Percentiles rank a stretch among this genome's conserved stretches.
Conservation (phyloP, 2,888 invertebrate genomes). For the Tetramorium bicarinatum region DNA sequence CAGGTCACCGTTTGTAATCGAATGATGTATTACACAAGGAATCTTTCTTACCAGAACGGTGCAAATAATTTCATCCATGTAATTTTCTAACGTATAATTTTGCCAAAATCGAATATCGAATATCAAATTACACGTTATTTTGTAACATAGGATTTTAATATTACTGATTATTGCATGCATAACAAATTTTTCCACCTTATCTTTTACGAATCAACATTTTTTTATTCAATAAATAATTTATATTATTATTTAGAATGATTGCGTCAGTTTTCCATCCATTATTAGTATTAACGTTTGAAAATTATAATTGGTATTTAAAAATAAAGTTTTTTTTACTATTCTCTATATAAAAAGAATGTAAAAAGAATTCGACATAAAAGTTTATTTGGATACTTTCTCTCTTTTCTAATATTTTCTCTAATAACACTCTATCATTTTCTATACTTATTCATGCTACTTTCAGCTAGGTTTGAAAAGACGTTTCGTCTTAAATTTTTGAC, state of each 20-base stretch:
- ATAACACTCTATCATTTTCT: constrained; percentile 4
- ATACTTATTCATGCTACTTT: not conserved
- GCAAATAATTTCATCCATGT: not conserved
- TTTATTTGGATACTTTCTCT: not conserved
- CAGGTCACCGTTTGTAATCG: constrained; percentile 55
- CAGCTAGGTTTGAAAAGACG: not conserved
- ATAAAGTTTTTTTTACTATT: not conserved
- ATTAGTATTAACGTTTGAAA: not conserved
- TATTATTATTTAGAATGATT: constrained; percentile 1
- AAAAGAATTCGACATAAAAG: not conserved
- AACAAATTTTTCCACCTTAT: not conserved
- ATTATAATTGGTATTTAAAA: not conserved
- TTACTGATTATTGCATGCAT: not conserved
- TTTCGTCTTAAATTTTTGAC: constrained; percentile 9
- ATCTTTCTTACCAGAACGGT: not conserved
- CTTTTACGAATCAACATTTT: not conserved
- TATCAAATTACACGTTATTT: not conserved
- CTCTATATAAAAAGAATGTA: not conserved
- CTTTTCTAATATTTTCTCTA: not conserved
- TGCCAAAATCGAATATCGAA: not conserved
- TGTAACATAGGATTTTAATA: not conserved
- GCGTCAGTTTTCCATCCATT: not conserved
- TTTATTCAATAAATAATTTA: constrained; percentile 18
- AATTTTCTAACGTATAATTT: constrained; percentile 31
- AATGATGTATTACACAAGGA: constrained; percentile 7